Evolutionary conservation across 2,113 vertebrate genomes (phyloP).

Genomic region (Orthonyx spaldingii): DNA sequence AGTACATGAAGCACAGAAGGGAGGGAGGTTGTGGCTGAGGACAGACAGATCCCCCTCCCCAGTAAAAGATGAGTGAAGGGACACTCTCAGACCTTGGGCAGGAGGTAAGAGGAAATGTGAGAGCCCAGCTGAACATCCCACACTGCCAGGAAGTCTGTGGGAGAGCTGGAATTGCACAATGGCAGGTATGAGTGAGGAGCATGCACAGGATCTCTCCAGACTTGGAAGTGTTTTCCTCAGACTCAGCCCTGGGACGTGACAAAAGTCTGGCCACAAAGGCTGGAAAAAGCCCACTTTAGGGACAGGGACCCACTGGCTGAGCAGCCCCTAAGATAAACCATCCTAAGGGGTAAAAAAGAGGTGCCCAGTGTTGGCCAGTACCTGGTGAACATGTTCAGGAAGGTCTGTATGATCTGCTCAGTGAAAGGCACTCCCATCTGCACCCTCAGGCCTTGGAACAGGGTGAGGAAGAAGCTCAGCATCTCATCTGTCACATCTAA

Average conservation of each 20-base stretch:
- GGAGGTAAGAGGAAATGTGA: neutral
- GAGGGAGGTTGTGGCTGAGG: neutral
- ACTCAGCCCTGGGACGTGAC: neutral
- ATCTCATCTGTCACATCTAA: slow-evolving; percentile 96
- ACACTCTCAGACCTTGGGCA: neutral
- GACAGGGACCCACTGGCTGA: neutral
- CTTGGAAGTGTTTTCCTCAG: neutral
- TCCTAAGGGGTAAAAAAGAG: neutral
- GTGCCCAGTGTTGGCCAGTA: neutral
- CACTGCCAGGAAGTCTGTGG: neutral
- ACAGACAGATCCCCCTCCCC: neutral
- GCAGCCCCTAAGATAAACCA: neutral
- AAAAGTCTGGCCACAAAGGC: neutral
- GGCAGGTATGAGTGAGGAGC: neutral
- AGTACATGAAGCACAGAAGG: neutral
- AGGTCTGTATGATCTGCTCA: slow-evolving; percentile 96
- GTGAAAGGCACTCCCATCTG: slow-evolving; percentile 98
- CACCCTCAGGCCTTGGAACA: slow-evolving; percentile 93
- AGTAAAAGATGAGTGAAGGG: neutral
- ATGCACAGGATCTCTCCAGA: neutral
- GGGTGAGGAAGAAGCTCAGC: slow-evolving; percentile 96
- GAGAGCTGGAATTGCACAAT: neutral
- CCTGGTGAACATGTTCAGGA: slow-evolving; percentile 99
- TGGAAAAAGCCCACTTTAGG: neutral
- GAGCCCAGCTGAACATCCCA: neutral